Conservation (phyloP, 2,888 invertebrate species). For the Coronaproctus castanopsis region DNA sequence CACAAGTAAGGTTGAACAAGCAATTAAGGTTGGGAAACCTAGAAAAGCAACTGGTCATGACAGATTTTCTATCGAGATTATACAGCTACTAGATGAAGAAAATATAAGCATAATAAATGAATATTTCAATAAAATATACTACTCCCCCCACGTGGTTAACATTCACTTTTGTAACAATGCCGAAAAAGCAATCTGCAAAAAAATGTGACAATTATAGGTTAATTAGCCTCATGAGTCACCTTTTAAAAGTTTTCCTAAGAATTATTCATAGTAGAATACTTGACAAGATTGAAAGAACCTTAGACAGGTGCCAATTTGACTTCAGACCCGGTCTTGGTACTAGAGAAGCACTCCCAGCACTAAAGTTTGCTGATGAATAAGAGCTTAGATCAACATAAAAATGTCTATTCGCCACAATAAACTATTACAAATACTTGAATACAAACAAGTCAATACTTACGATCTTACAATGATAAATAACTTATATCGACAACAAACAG, state of each 20-base stretch:
- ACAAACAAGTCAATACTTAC: background rate
- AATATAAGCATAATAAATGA: no score
- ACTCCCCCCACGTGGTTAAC: no score
- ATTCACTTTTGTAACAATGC: background rate
- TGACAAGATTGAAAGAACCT: background rate
- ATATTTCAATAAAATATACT: no score
- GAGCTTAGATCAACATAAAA: background rate
- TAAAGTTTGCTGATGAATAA: background rate
- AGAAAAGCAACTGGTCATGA: no score
- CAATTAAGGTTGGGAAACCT: no score
- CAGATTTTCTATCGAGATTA: no score
- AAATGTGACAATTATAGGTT: background rate
- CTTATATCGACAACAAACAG: background rate
- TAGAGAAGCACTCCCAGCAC: background rate
- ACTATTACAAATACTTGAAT: background rate
- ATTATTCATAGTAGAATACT: background rate
- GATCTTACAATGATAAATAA: background rate
- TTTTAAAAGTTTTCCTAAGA: background rate
- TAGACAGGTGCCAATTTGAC: background rate
- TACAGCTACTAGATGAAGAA: no score
- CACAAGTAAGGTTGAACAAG: no score
- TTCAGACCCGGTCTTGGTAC: background rate
- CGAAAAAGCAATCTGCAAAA: background rate
- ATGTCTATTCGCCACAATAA: background rate
- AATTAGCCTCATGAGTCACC: background rate